A percentile compares a stretch with the other conserved stretches of the same genome.
Conservation (phyloP, 1,140 invertebrate genomes). For the Drosophila athabasca region DNA sequence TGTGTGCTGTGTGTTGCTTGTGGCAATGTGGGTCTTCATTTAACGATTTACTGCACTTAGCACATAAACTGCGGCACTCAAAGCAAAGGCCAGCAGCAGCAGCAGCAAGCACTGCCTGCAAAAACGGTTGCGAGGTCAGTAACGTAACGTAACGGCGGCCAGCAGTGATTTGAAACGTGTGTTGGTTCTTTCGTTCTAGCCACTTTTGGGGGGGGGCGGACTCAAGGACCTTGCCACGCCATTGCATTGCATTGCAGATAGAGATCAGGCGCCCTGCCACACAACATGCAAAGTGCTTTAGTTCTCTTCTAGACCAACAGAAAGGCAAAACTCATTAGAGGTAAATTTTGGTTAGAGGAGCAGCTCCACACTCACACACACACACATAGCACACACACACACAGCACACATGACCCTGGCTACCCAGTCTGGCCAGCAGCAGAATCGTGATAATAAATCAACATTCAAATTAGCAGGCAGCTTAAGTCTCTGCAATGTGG, state of each 20-base stretch:
- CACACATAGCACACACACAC: background rate
- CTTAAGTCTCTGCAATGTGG: background rate
- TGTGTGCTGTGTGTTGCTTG: background rate
- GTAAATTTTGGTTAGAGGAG: slow-evolving; percentile 2
- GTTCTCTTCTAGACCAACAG: background rate
- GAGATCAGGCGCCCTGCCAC: background rate
- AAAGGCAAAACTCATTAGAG: too few species aligned
- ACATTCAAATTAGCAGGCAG: slow-evolving; percentile 39
- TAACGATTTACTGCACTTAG: slow-evolving; percentile 36
- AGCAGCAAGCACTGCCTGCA: slow-evolving; percentile 26
- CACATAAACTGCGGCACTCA: too few species aligned
- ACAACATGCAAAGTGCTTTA: background rate
- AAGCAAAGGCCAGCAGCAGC: background rate
- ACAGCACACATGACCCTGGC: slow-evolving; percentile 33
- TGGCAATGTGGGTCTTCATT: slow-evolving; percentile 54
- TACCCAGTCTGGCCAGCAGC: slow-evolving; percentile 9
- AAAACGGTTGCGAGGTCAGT: slow-evolving; percentile 57
- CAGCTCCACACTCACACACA: background rate
- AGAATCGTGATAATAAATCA: slow-evolving; percentile 43
- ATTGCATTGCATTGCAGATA: background rate
- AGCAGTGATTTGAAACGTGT: slow-evolving; percentile 34
- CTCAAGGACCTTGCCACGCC: slow-evolving; percentile 11
- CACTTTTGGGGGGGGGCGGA: background rate
- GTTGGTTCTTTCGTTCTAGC: too few species aligned
- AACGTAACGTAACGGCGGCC: slow-evolving; percentile 19